A percentile compares a stretch with the other conserved stretches of the same genome.
Conservation (phyloP, 1,140 invertebrate genomes). For the Drosophila tsacasi region DNA sequence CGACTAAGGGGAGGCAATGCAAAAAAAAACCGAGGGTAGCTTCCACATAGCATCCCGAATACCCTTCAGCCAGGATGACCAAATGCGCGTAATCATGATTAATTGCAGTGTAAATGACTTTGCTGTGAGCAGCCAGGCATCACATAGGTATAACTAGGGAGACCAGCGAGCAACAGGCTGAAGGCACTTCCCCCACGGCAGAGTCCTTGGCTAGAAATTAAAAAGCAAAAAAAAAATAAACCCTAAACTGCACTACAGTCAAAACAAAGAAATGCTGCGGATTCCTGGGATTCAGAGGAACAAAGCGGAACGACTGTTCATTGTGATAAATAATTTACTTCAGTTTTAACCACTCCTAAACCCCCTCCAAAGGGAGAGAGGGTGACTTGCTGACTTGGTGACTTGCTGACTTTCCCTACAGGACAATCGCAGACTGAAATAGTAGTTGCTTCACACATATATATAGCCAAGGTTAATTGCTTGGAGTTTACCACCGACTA, state of each 20-base stretch:
- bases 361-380: background rate
- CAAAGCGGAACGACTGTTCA: conserved; percentile 34
- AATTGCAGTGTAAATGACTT: conserved; percentile 81
- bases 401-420: background rate
- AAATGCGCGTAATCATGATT: conserved; percentile 73
- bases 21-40: conserved; percentile 3
- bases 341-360: conserved; percentile 17
- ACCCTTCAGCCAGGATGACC: background rate
- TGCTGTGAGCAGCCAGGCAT: conserved; percentile 23
- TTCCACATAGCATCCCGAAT: background rate
- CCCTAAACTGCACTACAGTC: conserved; percentile 31
- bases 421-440: background rate
- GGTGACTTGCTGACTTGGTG: conserved; percentile 10
- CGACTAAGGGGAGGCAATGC: background rate
- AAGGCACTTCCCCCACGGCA: too few relatives aligned
- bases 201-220: conserved; percentile 52
- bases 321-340: conserved; percentile 70
- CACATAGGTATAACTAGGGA: background rate
- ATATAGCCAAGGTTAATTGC: conserved; percentile 2
- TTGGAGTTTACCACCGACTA: background rate
- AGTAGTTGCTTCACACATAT: background rate
- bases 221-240: conserved; percentile 9
- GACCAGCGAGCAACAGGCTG: conserved; percentile 8
- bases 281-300: background rate
- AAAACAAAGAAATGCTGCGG: conserved; percentile 47